A percentile compares a stretch with the other conserved stretches of the same genome.
phyloP scores from a whole-genome alignment of 2,113 vertebrate species.

The Sisor rabdophorus region DNA sequence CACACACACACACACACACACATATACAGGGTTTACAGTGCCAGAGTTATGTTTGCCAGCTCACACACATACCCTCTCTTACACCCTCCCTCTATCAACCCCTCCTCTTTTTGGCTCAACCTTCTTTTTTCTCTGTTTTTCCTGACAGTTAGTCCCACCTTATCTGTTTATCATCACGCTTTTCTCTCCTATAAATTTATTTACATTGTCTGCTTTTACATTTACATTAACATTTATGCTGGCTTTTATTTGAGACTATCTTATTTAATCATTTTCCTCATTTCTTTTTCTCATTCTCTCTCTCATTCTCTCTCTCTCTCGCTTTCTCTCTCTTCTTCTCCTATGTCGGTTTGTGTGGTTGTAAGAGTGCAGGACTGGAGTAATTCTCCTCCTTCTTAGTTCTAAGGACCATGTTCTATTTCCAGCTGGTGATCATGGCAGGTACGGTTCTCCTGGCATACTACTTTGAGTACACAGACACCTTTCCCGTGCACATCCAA shows the following conservation, averaged over 20 bases:
- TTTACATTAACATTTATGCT: no score
- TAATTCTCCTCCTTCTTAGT: slow-evolving; percentile 31
- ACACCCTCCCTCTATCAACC: background rate
- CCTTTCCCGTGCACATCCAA: slow-evolving; percentile 84
- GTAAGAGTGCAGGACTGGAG: slow-evolving; percentile 51
- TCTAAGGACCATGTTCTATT: slow-evolving; percentile 72
- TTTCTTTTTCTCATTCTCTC: slow-evolving; percentile 16
- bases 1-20: slow-evolving; percentile 18
- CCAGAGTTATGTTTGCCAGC: slow-evolving; percentile 32
- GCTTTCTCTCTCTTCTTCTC: slow-evolving; percentile 49
- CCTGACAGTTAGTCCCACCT: background rate
- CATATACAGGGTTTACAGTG: slow-evolving; percentile 12
- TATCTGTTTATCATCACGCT: slow-evolving; percentile 14
- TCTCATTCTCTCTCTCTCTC: slow-evolving; percentile 40
- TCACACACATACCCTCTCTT: slow-evolving; percentile 1
- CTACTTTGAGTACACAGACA: slow-evolving; percentile 90
- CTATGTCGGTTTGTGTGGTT: slow-evolving; percentile 41
- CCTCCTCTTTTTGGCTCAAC: background rate
- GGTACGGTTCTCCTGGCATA: slow-evolving; percentile 84
- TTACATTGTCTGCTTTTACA: background rate
- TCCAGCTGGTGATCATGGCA: slow-evolving; percentile 87
- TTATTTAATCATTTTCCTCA: background rate
- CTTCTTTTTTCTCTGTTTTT: background rate
- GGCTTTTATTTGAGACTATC: background rate
- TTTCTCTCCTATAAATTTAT: background rate